These are phyloP conservation scores for Vanessa atalanta DNA, from an alignment of 1,140 invertebrate genomes.

Conservation along the genomic window DNA sequence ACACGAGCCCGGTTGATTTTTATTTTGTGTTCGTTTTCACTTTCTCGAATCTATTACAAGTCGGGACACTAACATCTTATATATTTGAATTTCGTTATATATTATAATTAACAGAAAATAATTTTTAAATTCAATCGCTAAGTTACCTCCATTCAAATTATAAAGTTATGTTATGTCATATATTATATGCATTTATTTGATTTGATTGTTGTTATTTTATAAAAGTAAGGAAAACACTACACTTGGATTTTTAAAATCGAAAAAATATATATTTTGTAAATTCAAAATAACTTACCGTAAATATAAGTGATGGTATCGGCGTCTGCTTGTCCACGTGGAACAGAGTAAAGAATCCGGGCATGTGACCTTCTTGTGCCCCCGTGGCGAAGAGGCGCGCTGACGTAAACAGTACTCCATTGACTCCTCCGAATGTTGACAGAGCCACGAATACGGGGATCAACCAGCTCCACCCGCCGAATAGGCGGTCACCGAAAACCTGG, in stretches of 20 bases:
- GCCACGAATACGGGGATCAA: slow-evolving; percentile 94
- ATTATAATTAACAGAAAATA: too few relatives aligned
- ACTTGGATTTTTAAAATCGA: too few relatives aligned
- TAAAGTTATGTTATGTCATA: too few relatives aligned
- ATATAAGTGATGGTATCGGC: slow-evolving; percentile 90
- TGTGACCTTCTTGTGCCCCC: slow-evolving; percentile 91
- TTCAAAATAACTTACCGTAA: slow-evolving; percentile 82
- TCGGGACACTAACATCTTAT: too few relatives aligned
- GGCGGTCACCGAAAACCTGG: slow-evolving; percentile 88
- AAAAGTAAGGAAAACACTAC: too few relatives aligned
- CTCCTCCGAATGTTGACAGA: slow-evolving; percentile 90
- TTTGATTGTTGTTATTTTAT: too few relatives aligned
- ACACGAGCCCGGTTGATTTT: not conserved
- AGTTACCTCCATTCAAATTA: too few relatives aligned
- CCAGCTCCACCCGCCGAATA: slow-evolving; percentile 89
- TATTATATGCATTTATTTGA: too few relatives aligned
- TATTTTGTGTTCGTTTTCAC: not conserved
- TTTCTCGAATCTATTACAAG: not conserved
- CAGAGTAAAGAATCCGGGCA: slow-evolving; percentile 89
- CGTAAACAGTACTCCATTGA: slow-evolving; percentile 96
- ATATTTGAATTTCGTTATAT: too few relatives aligned
- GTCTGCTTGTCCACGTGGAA: slow-evolving; percentile 89
- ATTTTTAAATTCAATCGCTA: too few relatives aligned
- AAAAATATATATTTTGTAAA: too few relatives aligned
- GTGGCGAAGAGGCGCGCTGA: slow-evolving; percentile 89